phyloP scores from a whole-genome alignment of 2,888 invertebrate species.

The Acanthosoma haemorrhoidale region DNA sequence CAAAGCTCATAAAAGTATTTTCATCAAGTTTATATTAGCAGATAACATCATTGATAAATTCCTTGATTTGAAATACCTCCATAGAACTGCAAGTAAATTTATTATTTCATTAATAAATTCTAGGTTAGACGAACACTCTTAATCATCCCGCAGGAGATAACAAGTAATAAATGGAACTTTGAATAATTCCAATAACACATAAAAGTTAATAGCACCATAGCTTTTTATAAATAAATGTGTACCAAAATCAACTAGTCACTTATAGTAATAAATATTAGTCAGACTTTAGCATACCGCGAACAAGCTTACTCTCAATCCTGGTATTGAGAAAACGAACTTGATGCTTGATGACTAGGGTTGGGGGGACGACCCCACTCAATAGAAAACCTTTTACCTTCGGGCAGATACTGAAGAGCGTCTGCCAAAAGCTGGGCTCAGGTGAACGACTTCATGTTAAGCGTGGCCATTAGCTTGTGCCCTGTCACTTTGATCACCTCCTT shows the following conservation, averaged over 20 bases:
- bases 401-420: slow-evolving; percentile 24
- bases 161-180: no score
- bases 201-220: not conserved
- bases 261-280: not conserved
- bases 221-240: not conserved
- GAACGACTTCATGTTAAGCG: slow-evolving; percentile 44
- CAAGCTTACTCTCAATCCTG: not conserved
- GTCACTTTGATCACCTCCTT: slow-evolving; percentile 52
- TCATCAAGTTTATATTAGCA: no score
- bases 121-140: no score
- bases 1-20: no score
- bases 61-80: no score
- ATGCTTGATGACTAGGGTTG: not conserved
- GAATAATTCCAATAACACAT: no score
- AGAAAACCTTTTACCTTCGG: slow-evolving; percentile 9
- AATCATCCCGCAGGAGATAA: no score
- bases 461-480: slow-evolving; percentile 34
- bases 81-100: no score
- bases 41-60: no score
- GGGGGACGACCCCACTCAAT: slow-evolving; percentile 19
- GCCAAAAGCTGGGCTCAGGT: slow-evolving; percentile 43
- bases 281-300: not conserved
- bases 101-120: no score
- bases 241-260: no score
- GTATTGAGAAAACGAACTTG: not conserved